Evolutionary conservation across 2,797 vertebrate genomes (phyloP), one percentile per base, ranked within the genome.

Genomic region (Sebastes vulpes): DNA sequence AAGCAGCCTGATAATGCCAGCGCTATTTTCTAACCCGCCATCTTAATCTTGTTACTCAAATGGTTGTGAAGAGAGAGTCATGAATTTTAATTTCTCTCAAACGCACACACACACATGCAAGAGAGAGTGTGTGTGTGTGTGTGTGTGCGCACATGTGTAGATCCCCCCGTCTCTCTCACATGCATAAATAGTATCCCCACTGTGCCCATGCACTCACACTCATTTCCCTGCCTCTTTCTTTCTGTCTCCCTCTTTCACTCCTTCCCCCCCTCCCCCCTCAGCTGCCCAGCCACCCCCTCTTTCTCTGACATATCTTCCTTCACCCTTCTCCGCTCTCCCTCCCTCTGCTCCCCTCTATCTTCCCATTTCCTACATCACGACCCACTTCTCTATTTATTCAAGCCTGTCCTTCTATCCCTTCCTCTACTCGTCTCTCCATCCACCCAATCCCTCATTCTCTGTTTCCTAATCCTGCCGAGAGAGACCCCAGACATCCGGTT

Each of bases 1-100:
- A 98, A 98, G 97, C 97, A 96, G 97, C 96, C 98, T 99, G 98
- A 99, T 99, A 99, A 99, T 99, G 97, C 98, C 96, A 81, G 88
- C 87, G 97, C 98, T 98, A 98, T 98, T 99, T 98, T 97, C 98
- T 97, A 96, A 98, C 97, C 97, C 97, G 97, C 98, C 96, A 96
- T 99, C 98, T 98, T 99, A 99, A 99, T 99, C 98, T 99, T 98
- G 98, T 99, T 99, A 99, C 98, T 98, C 98, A 98, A 99, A 99
- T 97, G 98, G 97, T 98, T 97, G 97, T 98, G 98, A 98, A 98
- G 98, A 98, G 98, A 98, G 98, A 95, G 92, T 99, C 98, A 99
- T 99, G 98, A 98, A 99, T 99, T 98, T 99, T 99, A 99, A 99
- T 99, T 98, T 97, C 96, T 90, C 89, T 70, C 80, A 66, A 76